phyloP scores from a whole-genome alignment of 1,140 invertebrate genomes.

The Brachionus calyciflorus region DNA sequence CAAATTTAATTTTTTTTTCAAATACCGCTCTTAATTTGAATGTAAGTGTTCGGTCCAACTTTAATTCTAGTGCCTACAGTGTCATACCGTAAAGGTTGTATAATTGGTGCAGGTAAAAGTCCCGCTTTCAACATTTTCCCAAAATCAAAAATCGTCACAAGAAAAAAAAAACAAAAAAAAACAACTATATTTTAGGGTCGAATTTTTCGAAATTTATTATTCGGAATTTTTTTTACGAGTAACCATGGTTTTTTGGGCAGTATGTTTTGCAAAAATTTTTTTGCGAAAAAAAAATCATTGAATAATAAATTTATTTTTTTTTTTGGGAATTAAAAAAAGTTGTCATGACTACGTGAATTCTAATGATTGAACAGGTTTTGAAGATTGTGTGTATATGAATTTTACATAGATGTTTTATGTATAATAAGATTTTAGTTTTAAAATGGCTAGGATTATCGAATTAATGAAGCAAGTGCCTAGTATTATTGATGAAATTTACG shows the following conservation, averaged over 20 bases:
- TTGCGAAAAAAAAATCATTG: not conserved
- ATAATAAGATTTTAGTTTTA: not conserved
- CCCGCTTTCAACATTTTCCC: slow-evolving; percentile 60
- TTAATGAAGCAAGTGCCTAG: slow-evolving; percentile 35
- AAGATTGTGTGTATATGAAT: too few relatives aligned
- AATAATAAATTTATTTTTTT: slow-evolving; percentile 3
- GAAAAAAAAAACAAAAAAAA: not conserved
- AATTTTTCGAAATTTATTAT: not conserved
- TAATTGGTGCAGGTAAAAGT: slow-evolving; percentile 56
- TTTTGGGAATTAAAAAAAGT: not conserved
- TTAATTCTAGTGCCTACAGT: slow-evolving; percentile 51
- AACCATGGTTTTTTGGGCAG: not conserved
- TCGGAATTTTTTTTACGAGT: not conserved
- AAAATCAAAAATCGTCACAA: not conserved
- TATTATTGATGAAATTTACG: slow-evolving; percentile 43
- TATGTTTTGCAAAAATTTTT: not conserved
- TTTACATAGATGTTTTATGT: not conserved
- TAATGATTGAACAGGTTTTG: too few relatives aligned
- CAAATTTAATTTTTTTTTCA: not conserved
- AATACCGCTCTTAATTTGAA: slow-evolving; percentile 51
- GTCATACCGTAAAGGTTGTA: slow-evolving; percentile 54
- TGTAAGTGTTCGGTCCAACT: slow-evolving; percentile 55
- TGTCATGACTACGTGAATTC: not conserved
- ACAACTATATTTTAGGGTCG: not conserved
- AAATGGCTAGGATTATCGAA: slow-evolving; percentile 24